These are phyloP conservation scores for Cettia cetti DNA, from an alignment of 2,113 vertebrate species.

Conservation along the genomic window DNA sequence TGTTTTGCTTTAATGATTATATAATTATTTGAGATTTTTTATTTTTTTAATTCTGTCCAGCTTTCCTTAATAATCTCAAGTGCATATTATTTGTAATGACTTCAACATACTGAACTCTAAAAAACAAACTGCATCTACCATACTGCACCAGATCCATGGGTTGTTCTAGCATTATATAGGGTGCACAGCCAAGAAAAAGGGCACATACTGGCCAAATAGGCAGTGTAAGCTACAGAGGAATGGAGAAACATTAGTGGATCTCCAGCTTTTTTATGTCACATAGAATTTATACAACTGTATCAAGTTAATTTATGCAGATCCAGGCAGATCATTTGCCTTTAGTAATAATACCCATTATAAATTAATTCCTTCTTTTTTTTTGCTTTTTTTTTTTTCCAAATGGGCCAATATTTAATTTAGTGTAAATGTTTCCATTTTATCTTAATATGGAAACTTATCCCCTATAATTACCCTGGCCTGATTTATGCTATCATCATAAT, in stretches of 20 bases:
- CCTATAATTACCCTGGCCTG: neutral
- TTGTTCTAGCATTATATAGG: neutral
- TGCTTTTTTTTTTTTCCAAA: neutral
- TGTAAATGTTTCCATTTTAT: neutral
- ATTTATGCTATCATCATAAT: neutral
- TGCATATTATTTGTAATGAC: neutral
- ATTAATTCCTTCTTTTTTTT: neutral
- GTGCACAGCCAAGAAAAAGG: neutral
- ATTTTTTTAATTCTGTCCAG: neutral
- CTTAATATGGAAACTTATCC: neutral
- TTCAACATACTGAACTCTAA: neutral
- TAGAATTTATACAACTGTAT: neutral
- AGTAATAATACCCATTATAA: neutral
- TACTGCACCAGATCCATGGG: neutral
- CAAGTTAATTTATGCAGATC: neutral
- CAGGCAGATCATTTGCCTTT: neutral
- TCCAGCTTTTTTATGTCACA: neutral
- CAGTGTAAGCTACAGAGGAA: neutral
- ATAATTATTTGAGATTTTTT: neutral
- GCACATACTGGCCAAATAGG: neutral
- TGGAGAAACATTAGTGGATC: neutral
- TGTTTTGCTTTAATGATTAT: neutral
- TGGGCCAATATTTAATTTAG: neutral
- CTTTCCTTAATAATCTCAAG: neutral
- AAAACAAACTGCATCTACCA: neutral